Evolutionary conservation across 1,140 invertebrate genomes (phyloP), one percentile per base, ranked within the genome.

Genomic region (Uloborus diversus): DNA sequence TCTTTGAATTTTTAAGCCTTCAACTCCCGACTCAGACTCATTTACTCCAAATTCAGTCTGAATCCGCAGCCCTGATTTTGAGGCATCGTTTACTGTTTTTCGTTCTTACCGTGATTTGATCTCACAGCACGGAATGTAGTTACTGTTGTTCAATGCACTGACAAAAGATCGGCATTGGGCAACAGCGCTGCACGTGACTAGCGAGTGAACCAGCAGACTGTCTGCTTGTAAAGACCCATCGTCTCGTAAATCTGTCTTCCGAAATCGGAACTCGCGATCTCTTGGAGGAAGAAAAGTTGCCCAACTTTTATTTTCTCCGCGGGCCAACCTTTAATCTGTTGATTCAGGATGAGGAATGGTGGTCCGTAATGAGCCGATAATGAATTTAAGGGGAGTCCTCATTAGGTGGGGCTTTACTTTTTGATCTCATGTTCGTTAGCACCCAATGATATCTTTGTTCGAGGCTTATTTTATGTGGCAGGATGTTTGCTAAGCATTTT

Each of bases 201-300:
- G 71, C 9, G 37, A 75, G 27, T 59, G 42, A 75, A 75, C 35
- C 14, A 64, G 59, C 5, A 23, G 66, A 47, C 35, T 35, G 28
- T 71, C 53, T 20, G 35, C 30, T 30, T 30, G 25, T 30, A 13
- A 11, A 5, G 56, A 23, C 25, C 17, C 23, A 11, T 20, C 35
- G 9, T 32, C 23, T 53, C 37, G 53, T 75, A 75, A 75, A 75
- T 75, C 71, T 51, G 59, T 64, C 51, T 57, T 57, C 35, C 30
- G 23, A 23, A 20, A 53, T 20, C 49, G 23, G 28, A 35, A 37
- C 42, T n/a, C n/a, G n/a, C n/a, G n/a, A n/a, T n/a, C n/a, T n/a
- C n/a, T n/a, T n/a, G n/a, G n/a, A n/a, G n/a, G n/a, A n/a, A n/a
- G n/a, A n/a, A n/a, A n/a, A n/a, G n/a, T n/a, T n/a, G n/a, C n/a